Conservation (phyloP, 1,140 invertebrate genomes). For the Zaprionus kolodkinae region DNA sequence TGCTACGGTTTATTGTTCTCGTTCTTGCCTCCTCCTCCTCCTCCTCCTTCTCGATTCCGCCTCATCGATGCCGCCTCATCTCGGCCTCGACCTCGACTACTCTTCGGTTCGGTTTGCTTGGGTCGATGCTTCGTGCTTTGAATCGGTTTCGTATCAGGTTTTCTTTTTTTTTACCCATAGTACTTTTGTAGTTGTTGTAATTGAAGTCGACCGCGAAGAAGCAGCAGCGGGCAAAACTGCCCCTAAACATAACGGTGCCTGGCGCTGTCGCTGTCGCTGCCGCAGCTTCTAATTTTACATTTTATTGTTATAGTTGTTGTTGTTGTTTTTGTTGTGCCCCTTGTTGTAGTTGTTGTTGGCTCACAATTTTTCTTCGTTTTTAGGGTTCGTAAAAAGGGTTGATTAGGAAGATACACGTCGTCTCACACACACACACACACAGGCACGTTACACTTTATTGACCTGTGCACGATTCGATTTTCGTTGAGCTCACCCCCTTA, state of each 20-base stretch:
- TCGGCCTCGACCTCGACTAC: neutral
- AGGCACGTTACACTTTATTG: conserved; percentile 58
- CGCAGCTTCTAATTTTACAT: conserved; percentile 73
- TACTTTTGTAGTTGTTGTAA: conserved; percentile 30
- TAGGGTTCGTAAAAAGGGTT: conserved; percentile 79
- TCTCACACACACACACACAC: conserved; percentile 27
- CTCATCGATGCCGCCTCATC: conserved; percentile 28
- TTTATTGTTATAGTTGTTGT: conserved; percentile 66
- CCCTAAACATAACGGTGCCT: conserved; percentile 31
- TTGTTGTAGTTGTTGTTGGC: conserved; percentile 22
- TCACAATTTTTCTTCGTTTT: conserved; percentile 58
- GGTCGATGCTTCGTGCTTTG: neutral
- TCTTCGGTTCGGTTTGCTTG: conserved; percentile 4
- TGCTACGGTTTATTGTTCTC: conserved; percentile 41
- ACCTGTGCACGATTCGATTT: conserved; percentile 77
- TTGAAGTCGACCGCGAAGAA: conserved; percentile 38
- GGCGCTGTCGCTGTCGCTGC: neutral
- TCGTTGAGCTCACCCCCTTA: conserved; percentile 54
- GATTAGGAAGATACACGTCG: conserved; percentile 61
- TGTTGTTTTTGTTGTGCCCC: conserved; percentile 26
- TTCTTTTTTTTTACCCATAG: neutral
- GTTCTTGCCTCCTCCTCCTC: neutral
- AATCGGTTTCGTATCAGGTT: conserved; percentile 2
- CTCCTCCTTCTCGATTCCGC: conserved; percentile 6
- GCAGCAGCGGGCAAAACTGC: conserved; percentile 39